These are phyloP conservation scores for Dryobota labecula DNA, from an alignment of 2,888 invertebrate genomes.

Conservation along the genomic window DNA sequence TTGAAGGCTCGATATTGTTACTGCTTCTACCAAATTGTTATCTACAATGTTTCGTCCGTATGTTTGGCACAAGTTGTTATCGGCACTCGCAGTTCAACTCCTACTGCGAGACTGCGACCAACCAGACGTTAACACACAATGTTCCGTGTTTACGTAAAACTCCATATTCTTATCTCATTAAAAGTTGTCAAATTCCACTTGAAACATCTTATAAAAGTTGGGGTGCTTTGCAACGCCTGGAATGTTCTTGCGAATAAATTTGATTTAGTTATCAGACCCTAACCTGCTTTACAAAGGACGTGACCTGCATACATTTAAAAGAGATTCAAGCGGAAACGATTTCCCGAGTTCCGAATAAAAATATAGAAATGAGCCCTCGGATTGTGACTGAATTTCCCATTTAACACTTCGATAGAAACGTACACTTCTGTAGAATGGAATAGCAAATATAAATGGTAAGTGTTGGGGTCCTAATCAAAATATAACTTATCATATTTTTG, in stretches of 20 bases:
- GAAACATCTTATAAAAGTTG: conserved; percentile 67
- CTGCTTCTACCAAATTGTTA: conserved; percentile 67
- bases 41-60: conserved; percentile 67
- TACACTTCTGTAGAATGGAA: conserved; percentile 29
- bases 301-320: conserved; percentile 80
- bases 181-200: conserved; percentile 64
- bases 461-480: conserved; percentile 47
- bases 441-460: conserved; percentile 41
- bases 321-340: conserved; percentile 63
- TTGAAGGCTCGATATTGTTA: conserved; percentile 70
- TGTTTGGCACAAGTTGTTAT: conserved; percentile 69
- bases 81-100: conserved; percentile 42
- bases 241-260: conserved; percentile 80
- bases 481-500: conserved; percentile 56
- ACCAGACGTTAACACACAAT: conserved; percentile 43
- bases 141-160: conserved; percentile 54
- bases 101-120: conserved; percentile 47
- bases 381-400: conserved; percentile 49
- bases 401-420: conserved; percentile 33
- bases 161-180: conserved; percentile 67
- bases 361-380: conserved; percentile 52
- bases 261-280: conserved; percentile 83
- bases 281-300: conserved; percentile 78
- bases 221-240: conserved; percentile 62
- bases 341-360: conserved; percentile 51